Base-by-base conservation (phyloP, 2,113 vertebrate genomes). In the Diphyllodes magnificus region DNA sequence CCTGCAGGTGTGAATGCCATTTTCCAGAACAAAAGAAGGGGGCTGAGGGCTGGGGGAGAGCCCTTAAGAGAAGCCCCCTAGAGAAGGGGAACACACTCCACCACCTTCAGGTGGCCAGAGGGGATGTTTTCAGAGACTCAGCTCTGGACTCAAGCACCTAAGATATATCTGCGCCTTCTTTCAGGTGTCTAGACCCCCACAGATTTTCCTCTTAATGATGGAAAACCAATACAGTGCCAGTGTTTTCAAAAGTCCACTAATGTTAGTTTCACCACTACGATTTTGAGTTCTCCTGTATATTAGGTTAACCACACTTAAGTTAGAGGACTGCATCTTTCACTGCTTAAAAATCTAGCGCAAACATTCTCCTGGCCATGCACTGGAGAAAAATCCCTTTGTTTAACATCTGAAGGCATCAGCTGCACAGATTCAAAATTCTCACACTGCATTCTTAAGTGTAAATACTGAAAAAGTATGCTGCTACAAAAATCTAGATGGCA, bases 271-370 rank as follows among this genome's bases (percentile, higher is more conserved):
- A 50, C 49, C n/a, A 86, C 27, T 17, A 86, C 11, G 42, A 82
- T 60, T 77, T 42, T 71, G 47, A 82, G 70, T 24, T 91, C 54
- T 76, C 47, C 59, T 57, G 20, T 39, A 64, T 57, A 91, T 89
- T 78, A 93, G 27, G 61, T 93, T 86, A 86, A 86, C 57, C 51
- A 69, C 35, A 49, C 31, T 71, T 33, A 24, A 94, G 31, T 53
- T 68, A 57, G 35, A 87, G 31, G 33, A 78, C 28, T 75, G 54
- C 69, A 86, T 77, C 59, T 49, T 86, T 90, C 88, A 69, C 56
- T 73, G 47, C 69, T 88, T 87, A 71, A 93, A 92, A 93, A 92
- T 37, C 35, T 53, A 97, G 39, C 28, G 16, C 50, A 93, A 89
- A 84, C 42, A 68, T 81, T 88, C 3, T 2, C 53, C 79, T 82